A percentile compares a stretch with the other conserved stretches of the same genome.
phyloP scores from a whole-genome alignment of 2,888 invertebrate species.

The Amblyjoppa proteus region DNA sequence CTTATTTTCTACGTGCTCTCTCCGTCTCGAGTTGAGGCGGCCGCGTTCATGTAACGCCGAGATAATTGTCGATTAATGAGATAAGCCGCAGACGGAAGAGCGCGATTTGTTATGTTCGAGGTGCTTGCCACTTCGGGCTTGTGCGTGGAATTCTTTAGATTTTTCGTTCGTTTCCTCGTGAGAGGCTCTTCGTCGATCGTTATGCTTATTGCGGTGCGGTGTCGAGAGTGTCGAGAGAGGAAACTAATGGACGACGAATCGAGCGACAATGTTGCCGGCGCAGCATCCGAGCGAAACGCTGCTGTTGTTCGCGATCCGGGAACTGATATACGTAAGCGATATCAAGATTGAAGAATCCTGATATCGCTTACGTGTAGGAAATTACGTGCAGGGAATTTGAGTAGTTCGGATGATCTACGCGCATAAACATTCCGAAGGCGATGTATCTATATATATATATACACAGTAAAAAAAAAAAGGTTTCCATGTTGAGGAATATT shows the following conservation, averaged over 20 bases:
- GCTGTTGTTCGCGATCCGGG: neutral
- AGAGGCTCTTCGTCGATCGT: neutral
- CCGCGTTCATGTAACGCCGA: conserved; percentile 67
- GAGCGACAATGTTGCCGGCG: neutral
- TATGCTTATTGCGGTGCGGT: neutral
- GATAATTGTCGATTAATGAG: conserved; percentile 71
- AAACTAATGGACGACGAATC: neutral
- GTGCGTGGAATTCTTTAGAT: conserved; percentile 9
- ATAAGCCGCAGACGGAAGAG: conserved; percentile 69
- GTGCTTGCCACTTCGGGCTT: neutral
- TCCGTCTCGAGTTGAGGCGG: conserved; percentile 40
- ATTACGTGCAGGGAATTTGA: neutral
- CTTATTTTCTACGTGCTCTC: conserved; percentile 24
- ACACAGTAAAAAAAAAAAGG: neutral
- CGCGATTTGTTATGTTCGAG: conserved; percentile 69
- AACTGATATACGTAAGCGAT: neutral
- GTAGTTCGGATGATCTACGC: neutral
- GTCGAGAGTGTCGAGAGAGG: neutral
- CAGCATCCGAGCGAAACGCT: neutral
- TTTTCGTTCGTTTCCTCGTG: conserved; percentile 18
- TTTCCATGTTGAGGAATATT: neutral
- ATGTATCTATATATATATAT: too few relatives aligned
- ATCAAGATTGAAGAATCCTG: neutral
- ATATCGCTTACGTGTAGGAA: too few relatives aligned
- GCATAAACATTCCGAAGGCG: neutral